Evolutionary conservation across 2,113 vertebrate genomes (phyloP).

Genomic region (Mungos mungo): DNA sequence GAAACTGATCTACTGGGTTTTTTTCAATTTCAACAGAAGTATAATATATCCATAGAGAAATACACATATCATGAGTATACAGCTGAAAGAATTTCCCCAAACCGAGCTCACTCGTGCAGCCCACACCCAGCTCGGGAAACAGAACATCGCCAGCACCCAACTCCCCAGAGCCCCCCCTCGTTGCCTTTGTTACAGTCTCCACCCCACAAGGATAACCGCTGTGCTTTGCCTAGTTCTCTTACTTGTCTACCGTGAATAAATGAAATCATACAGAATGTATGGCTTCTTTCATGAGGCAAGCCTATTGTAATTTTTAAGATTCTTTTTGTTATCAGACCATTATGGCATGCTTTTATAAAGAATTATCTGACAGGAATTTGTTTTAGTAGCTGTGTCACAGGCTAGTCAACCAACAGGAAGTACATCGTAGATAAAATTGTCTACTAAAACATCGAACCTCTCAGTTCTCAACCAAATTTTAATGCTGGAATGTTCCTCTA

Average conservation of each 20-base stretch:
- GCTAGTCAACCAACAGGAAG: slow-evolving; percentile 63
- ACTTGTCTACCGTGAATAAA: background rate
- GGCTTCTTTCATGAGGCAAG: background rate
- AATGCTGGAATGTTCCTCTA: slow-evolving; percentile 48
- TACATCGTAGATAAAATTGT: slow-evolving; percentile 67
- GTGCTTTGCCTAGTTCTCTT: background rate
- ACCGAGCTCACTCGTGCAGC: background rate
- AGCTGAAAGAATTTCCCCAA: slow-evolving; percentile 15
- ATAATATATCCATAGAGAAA: background rate
- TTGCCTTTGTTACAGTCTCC: background rate
- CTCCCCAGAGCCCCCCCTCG: accelerated
- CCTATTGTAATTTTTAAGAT: slow-evolving; percentile 49
- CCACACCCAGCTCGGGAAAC: background rate
- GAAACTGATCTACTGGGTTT: background rate
- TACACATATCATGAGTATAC: background rate
- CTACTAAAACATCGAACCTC: slow-evolving; percentile 42
- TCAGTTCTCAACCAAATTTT: slow-evolving; percentile 43
- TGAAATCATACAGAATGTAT: background rate
- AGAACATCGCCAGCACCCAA: background rate
- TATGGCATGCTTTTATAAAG: slow-evolving; percentile 45
- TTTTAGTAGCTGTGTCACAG: slow-evolving; percentile 62
- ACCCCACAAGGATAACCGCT: background rate
- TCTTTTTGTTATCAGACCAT: slow-evolving; percentile 51
- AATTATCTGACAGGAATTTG: slow-evolving; percentile 56
- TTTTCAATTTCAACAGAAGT: slow-evolving; percentile 12